Evolutionary conservation across 2,888 invertebrate species (phyloP).

Genomic region (Drosophila conformis): DNA sequence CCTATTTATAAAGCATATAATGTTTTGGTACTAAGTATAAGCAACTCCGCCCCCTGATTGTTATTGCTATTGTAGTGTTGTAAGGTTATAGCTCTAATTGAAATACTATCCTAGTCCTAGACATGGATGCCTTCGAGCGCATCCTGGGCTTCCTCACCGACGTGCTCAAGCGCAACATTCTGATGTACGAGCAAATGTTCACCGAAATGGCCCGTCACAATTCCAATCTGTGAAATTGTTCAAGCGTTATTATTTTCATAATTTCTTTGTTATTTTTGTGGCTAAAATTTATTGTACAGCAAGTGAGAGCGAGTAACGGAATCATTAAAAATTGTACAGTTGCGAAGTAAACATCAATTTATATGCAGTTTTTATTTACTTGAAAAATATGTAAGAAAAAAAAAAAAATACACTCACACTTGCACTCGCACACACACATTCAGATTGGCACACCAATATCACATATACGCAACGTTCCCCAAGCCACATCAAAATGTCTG

Average conservation of each 20-base stretch:
- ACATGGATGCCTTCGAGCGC: conserved; percentile 98
- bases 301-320: not conserved
- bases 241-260: conserved; percentile 2
- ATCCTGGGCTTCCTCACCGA: conserved; percentile 98
- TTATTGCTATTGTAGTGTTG: conserved; percentile 2
- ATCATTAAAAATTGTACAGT: conserved; percentile 31
- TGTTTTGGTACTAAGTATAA: not conserved
- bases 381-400: not conserved
- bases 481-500: conserved; percentile 49
- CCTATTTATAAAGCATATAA: not conserved
- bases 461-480: conserved; percentile 46
- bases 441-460: conserved; percentile 20
- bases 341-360: conserved; percentile 33
- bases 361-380: conserved; percentile 28
- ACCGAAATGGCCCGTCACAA: conserved; percentile 75
- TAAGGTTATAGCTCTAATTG: conserved; percentile 17
- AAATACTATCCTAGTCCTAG: conserved; percentile 90
- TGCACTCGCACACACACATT: conserved; percentile 8
- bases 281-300: conserved; percentile 41
- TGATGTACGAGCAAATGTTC: conserved; percentile 91
- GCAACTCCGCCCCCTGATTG: not conserved
- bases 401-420: conserved; percentile 7
- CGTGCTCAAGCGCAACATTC: conserved; percentile 98
- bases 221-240: conserved; percentile 58
- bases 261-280: conserved; percentile 11